Evolutionary conservation across 2,113 vertebrate species (phyloP).

Genomic region (Pantherophis guttatus): DNA sequence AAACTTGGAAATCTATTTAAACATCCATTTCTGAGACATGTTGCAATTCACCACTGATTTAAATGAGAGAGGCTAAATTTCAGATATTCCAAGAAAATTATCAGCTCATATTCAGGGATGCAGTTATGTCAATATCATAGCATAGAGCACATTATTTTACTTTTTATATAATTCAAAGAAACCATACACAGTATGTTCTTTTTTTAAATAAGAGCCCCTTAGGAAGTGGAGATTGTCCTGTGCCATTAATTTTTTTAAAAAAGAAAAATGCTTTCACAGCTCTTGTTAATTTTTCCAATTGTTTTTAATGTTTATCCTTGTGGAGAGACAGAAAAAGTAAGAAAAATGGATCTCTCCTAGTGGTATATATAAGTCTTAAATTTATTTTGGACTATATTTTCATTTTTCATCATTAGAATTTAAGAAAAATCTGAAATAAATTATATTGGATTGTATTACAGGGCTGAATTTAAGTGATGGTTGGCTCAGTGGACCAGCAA

Average conservation of each 20-base stretch:
- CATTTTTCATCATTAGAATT: not conserved
- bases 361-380: not conserved
- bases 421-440: not conserved
- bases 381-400: not conserved
- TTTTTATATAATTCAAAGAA: not conserved
- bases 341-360: not conserved
- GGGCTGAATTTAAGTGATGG: not conserved
- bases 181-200: not conserved
- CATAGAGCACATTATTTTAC: not conserved
- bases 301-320: not conserved
- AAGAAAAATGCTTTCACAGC: not conserved
- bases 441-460: not conserved
- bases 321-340: not conserved
- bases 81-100: not conserved
- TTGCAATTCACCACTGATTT: not conserved
- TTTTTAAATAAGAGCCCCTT: not conserved
- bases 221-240: not conserved
- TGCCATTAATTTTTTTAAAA: not conserved
- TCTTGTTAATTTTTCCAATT: not conserved
- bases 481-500: not conserved
- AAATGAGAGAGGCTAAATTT: not conserved
- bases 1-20: not conserved
- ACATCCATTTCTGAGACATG: not conserved
- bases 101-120: not conserved
- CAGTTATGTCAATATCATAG: not conserved